These are phyloP conservation scores for Cecropterus lyciades DNA, from an alignment of 1,140 invertebrate genomes.

Conservation along the genomic window DNA sequence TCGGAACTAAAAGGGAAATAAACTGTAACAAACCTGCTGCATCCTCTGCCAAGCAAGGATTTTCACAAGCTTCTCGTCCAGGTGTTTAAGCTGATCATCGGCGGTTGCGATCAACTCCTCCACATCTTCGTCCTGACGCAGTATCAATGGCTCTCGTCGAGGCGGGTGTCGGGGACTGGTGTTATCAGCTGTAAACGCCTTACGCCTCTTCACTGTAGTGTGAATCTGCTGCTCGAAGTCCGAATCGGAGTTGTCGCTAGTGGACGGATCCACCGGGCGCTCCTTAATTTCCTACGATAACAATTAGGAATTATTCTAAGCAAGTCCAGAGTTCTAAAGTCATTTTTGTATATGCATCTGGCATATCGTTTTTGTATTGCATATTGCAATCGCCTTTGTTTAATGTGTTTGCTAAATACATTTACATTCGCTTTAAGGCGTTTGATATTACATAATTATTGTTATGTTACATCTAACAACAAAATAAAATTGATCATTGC, in stretches of 20 bases:
- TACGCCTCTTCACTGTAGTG: constrained; percentile 9
- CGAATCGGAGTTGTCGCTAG: constrained; percentile 25
- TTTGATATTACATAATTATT: too few relatives aligned
- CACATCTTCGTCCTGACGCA: constrained; percentile 48
- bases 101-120: constrained; percentile 68
- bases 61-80: constrained; percentile 89
- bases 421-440: too few relatives aligned
- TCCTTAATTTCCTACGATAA: constrained; percentile 7
- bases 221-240: constrained; percentile 25
- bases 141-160: constrained; percentile 28
- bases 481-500: too few relatives aligned
- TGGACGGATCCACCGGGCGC: constrained; percentile 10
- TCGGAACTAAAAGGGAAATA: too few relatives aligned
- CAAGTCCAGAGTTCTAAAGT: too few relatives aligned
- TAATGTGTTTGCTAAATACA: too few relatives aligned
- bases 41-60: constrained; percentile 90
- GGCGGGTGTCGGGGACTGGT: neutral
- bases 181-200: constrained; percentile 4
- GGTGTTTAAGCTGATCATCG: constrained; percentile 85
- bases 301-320: neutral
- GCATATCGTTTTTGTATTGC: too few relatives aligned
- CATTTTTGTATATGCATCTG: too few relatives aligned
- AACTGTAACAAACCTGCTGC: constrained; percentile 88
- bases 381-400: too few relatives aligned
- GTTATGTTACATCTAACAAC: too few relatives aligned